Base-by-base conservation (phyloP, 2,888 invertebrate species). In the Chromoteleia sp. region DNA sequence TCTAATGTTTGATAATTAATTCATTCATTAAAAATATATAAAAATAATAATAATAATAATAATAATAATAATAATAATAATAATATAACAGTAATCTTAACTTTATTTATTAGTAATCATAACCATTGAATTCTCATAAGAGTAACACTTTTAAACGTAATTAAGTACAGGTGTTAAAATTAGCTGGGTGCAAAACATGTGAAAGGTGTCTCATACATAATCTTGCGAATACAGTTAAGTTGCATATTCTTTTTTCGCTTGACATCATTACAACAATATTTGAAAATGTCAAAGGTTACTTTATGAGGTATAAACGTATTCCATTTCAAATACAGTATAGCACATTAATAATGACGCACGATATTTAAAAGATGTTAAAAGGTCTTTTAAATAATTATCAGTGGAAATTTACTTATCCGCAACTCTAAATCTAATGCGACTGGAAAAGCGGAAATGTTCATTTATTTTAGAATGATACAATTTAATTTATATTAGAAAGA, bases 171-270 rank as follows among this genome's bases (percentile, higher is more conserved):
- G 43, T 54, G 50, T 54, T 73, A 73, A 73, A 61, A 54, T 61
- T 29, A 36, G 41, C 54, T 17, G 25, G 6, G 48, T 25, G 48
- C 54, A 36, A 54, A 54, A 63, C 29, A 12, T 15, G 56, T 65
- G 65, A 74, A 74, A 74, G 65, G 54, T 63, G 48, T 63, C 63
- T 45, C 45, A 39, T 74, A 56, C 54, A 12, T 52, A 61, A 61
- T 14, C 29, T 8, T 30, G 41, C 30, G 21, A 43, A 30, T 52
- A 73, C 73, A 52, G 73, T 73, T 73, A 54, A 45, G 43, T 48
- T 19, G 14, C 21, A 10, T 14, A 17, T 21, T 59, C n/a, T n/a
- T 71, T 50, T 71, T 61, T 19, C 52, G 19, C 52, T 21, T 8
- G 30, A 29, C 33, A 61, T 29, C 29, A 39, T 70, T 59, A 14